Conservation (phyloP, 2,113 vertebrate species). For the Rostratula benghalensis region DNA sequence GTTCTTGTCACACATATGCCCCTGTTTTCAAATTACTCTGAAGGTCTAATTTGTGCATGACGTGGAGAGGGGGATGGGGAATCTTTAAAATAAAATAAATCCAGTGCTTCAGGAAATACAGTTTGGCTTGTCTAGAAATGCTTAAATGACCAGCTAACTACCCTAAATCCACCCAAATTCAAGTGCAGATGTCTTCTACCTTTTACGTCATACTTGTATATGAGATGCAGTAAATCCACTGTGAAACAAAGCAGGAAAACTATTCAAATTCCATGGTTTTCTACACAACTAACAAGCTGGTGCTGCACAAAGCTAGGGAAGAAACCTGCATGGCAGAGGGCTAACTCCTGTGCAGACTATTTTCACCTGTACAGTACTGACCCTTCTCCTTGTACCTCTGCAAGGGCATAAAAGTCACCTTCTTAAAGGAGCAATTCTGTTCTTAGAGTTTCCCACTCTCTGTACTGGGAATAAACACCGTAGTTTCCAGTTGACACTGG, state of each 20-base stretch:
- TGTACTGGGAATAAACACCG: rapidly evolving
- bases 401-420: not conserved
- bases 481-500: not conserved
- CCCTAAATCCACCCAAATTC: not conserved
- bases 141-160: not conserved
- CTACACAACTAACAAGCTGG: not conserved
- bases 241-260: not conserved
- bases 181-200: not conserved
- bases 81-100: not conserved
- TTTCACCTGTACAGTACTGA: not conserved
- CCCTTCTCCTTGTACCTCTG: rapidly evolving
- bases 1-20: not conserved
- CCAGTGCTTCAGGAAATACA: not conserved
- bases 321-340: not conserved
- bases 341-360: not conserved
- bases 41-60: not conserved
- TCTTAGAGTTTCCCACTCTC: not conserved
- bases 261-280: not conserved
- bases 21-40: not conserved
- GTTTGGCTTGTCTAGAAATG: not conserved
- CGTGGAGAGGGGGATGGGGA: not conserved
- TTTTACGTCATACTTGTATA: not conserved
- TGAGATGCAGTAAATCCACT: not conserved
- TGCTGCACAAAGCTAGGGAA: not conserved
- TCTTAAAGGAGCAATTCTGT: not conserved